Evolutionary conservation across 1,140 invertebrate genomes (phyloP).

Genomic region (Cyclargus thomasi): DNA sequence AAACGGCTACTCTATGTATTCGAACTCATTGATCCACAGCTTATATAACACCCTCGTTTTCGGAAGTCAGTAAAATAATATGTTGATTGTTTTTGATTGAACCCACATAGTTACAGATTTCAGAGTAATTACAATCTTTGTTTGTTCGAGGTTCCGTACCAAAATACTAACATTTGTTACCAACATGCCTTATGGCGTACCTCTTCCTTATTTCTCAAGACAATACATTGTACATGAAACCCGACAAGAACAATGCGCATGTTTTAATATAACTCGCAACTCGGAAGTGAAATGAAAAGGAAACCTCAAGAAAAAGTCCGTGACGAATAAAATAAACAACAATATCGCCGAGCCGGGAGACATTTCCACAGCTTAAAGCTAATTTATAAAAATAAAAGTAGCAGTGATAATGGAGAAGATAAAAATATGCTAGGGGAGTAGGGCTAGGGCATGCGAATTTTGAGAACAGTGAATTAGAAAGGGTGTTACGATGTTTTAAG

Average conservation of each 20-base stretch:
- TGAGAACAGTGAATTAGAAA: neutral
- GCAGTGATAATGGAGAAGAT: neutral
- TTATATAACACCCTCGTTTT: too few relatives aligned
- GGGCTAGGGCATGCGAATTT: neutral
- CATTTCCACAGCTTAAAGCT: neutral
- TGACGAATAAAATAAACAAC: constrained; percentile 11
- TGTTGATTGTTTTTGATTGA: too few relatives aligned
- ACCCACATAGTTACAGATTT: too few relatives aligned
- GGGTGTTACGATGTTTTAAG: too few relatives aligned
- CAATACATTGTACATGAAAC: too few relatives aligned
- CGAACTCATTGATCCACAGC: too few relatives aligned
- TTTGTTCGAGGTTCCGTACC: too few relatives aligned
- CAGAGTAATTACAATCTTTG: too few relatives aligned
- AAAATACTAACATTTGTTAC: too few relatives aligned
- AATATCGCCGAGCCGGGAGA: neutral
- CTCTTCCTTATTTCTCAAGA: neutral
- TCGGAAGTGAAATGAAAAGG: neutral
- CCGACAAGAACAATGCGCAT: neutral
- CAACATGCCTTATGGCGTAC: too few relatives aligned
- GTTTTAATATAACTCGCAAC: neutral
- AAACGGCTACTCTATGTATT: too few relatives aligned
- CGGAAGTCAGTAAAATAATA: too few relatives aligned
- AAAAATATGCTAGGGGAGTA: neutral
- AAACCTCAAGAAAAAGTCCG: neutral
- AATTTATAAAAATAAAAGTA: constrained; percentile 14